These are phyloP conservation scores for Paelopatides confundens DNA, from an alignment of 53 echinoderm and acorn worm genomes.

Conservation along the genomic window DNA sequence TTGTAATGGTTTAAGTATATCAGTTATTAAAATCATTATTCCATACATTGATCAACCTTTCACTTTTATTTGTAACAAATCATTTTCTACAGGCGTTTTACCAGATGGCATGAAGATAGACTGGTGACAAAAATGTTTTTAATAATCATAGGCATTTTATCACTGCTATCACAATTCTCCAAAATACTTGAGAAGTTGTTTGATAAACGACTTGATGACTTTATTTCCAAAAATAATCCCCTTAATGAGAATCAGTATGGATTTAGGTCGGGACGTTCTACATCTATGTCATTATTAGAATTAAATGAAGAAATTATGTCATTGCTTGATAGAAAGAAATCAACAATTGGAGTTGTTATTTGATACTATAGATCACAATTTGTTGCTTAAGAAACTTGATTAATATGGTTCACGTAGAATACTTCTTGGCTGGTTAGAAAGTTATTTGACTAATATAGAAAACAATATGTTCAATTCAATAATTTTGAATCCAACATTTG, in stretches of 20 bases:
- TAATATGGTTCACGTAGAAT: background rate
- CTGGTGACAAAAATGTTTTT: background rate
- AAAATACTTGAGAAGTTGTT: conserved; percentile 12
- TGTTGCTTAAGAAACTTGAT: background rate
- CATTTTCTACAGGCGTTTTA: background rate
- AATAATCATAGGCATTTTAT: background rate
- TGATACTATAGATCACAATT: background rate
- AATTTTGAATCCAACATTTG: background rate
- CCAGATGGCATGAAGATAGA: background rate
- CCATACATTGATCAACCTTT: background rate
- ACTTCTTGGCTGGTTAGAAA: background rate
- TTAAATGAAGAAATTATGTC: background rate
- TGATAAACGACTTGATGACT: background rate
- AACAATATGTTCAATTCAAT: background rate
- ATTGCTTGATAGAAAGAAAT: background rate
- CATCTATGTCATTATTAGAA: background rate
- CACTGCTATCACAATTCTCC: background rate
- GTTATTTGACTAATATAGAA: background rate
- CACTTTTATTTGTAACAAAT: background rate
- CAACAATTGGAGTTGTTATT: background rate
- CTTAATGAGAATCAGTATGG: background rate
- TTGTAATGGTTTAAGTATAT: background rate
- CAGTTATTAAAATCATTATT: background rate
- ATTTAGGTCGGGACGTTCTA: background rate
- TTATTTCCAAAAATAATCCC: background rate